Base-by-base conservation (phyloP, 2,888 invertebrate genomes). In the Polymixis flavicincta region DNA sequence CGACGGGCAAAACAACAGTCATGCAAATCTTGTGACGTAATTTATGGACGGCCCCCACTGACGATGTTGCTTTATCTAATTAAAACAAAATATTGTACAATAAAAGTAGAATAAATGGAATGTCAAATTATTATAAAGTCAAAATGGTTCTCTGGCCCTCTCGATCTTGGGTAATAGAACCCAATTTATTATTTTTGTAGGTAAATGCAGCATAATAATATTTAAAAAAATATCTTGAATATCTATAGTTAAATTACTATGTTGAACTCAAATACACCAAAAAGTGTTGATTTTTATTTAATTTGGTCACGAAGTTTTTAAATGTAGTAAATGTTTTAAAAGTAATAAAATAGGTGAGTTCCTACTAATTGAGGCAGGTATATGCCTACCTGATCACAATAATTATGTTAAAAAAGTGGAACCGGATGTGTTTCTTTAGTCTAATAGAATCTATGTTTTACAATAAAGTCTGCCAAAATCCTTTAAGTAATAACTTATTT, bases 141-240 rank as follows among this genome's bases (percentile, higher is more conserved):
- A 74, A 67, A 83, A 81, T 78, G 70, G 66, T 78, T 67, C 80
- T 71, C 71, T 71, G 75, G 80, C 73, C 81, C 82, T 80, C 74
- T 80, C 67, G 77, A 50, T 55, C 63, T 63, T 54, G 63, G 70
- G 76, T 76, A 50, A 28, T 19, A n/a, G 37, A 70, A 70, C 77
- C 70, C 50, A 55, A 50, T 79, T 11, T 37, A 22, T 13, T 78
- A 54, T 63, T 76, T 45, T 42, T 55, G 28, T 59, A 64, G 50
- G 42, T 79, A 80, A 69, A 74, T 80, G 80, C 80, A 80, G 37
- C 25, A 28, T 28, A 42, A 32, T 57, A 28, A 48, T 0, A 78
- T 25, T 42, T 55, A 72, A 50, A 42, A 28, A 28, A 25, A 55
- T 7, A 57, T 28, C 14, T 14, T 55, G 25, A 25, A 55, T 25